A percentile compares a stretch with the other conserved stretches of the same genome.
Conservation (phyloP, 2,888 invertebrate genomes). For the Rotaria sp. region DNA sequence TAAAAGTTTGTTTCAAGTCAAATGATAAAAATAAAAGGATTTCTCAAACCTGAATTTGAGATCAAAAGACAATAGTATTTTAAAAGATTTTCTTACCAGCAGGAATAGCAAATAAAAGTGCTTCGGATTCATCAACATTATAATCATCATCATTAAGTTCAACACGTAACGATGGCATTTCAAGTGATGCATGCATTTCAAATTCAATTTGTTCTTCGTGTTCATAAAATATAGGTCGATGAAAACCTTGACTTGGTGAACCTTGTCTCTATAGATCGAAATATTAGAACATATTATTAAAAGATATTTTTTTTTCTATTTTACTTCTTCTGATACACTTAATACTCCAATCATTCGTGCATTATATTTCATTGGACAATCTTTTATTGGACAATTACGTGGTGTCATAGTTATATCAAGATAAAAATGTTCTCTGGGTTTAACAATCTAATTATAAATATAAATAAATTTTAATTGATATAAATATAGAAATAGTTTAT, state of each 20-base stretch:
- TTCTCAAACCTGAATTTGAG: no score
- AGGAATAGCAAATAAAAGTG: not conserved
- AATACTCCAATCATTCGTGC: not conserved
- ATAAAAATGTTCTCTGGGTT: not conserved
- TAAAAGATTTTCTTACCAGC: not conserved
- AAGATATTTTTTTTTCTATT: no score
- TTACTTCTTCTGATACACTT: not conserved
- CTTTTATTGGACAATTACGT: not conserved
- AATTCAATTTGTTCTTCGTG: conserved; percentile 19
- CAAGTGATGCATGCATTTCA: not conserved
- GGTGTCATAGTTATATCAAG: not conserved
- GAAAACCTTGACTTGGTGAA: not conserved
- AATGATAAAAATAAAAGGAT: no score
- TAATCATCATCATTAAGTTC: conserved; percentile 1
- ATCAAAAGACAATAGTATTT: no score
- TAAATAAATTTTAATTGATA: not conserved
- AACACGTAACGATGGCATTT: not conserved
- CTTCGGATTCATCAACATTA: not conserved
- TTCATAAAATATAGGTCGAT: not conserved
- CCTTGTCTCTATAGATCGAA: not conserved
- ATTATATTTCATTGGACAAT: not conserved
- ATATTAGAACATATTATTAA: not conserved
- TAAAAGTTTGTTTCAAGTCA: no score
- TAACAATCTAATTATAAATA: not conserved
- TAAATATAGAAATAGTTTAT: not conserved